Evolutionary conservation across 2,113 vertebrate species (phyloP), one percentile per base, ranked within the genome.

Genomic region (Nycticebus coucang): DNA sequence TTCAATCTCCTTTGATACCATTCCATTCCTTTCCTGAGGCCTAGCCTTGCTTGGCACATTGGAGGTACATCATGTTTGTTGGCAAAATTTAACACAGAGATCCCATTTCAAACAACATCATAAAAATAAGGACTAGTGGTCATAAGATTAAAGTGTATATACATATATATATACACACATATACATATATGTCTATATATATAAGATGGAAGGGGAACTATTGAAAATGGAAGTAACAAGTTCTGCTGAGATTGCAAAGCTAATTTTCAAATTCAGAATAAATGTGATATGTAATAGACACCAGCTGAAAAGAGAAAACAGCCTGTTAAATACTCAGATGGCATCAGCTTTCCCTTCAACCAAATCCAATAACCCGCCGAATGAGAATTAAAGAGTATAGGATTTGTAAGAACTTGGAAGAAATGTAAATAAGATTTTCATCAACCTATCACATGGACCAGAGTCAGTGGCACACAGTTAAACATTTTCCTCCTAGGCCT

Each of bases 341-440:
- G 64, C 93, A 94, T 89, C 96, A 97, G 95, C 64, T 95, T 97
- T 84, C 94, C 91, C 91, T 96, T 97, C 59, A 97, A 94, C 84
- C 75, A 97, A 94, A 87, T 62, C 12, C 3, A 78, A 55, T 83
- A 87, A 92, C 22, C 74, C 14, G 94, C 68, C 62, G 33, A 91
- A 88, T 93, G 60, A 92, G 98, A 68, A 95, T 55, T 89, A 97
- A 97, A 95, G 66, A 57, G 89, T 97, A 96, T 0, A 88, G 68
- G 95, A 77, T 35, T 57, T 78, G 19, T 53, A 87, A 87, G 89
- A 96, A 94, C 95, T 91, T 57, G 97, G 97, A 93, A 98, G 59
- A 96, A 87, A 93, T 41, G 93, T 98, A 97, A 98, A 95, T 96
- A 98, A 98, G 82, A 98, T 96, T 97, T 98, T 94, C 97, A 98